Percentiles rank a stretch among this genome's conserved stretches.
Conservation (phyloP, 2,888 invertebrate genomes). For the Maniola hyperantus region DNA sequence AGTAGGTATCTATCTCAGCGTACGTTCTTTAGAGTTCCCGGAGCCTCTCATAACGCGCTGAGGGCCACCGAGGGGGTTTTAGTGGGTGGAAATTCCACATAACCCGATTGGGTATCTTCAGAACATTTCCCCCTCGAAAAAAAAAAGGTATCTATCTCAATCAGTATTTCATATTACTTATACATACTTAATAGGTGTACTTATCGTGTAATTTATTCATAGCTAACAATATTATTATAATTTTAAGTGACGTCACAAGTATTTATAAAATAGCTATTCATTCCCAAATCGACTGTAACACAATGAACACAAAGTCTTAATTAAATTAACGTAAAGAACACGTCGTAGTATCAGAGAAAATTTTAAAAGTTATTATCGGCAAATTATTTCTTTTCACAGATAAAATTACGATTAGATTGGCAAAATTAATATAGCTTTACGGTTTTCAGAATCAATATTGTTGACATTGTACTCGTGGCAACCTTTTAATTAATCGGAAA, state of each 20-base stretch:
- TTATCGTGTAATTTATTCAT: background rate
- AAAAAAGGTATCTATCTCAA: too few species aligned
- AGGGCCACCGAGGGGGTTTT: too few species aligned
- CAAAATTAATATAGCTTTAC: background rate
- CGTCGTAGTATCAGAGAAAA: constrained; percentile 29
- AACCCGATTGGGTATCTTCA: too few species aligned
- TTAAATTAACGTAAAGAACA: background rate
- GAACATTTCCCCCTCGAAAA: too few species aligned
- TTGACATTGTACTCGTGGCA: background rate
- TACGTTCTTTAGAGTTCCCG: too few species aligned
- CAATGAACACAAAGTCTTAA: background rate
- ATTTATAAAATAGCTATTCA: background rate
- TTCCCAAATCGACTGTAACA: background rate
- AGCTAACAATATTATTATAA: too few species aligned
- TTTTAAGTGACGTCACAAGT: background rate
- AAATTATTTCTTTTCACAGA: constrained; percentile 31
- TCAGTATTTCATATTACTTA: background rate
- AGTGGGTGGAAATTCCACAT: too few species aligned
- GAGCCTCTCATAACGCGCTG: too few species aligned
- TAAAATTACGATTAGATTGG: constrained; percentile 30
- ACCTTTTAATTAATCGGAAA: background rate
- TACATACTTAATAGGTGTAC: background rate
- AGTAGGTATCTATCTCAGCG: too few species aligned
- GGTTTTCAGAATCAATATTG: background rate
- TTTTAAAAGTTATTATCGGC: constrained; percentile 31